Base-by-base conservation (phyloP, 2,888 invertebrate genomes). In the Coelinius sp. region DNA sequence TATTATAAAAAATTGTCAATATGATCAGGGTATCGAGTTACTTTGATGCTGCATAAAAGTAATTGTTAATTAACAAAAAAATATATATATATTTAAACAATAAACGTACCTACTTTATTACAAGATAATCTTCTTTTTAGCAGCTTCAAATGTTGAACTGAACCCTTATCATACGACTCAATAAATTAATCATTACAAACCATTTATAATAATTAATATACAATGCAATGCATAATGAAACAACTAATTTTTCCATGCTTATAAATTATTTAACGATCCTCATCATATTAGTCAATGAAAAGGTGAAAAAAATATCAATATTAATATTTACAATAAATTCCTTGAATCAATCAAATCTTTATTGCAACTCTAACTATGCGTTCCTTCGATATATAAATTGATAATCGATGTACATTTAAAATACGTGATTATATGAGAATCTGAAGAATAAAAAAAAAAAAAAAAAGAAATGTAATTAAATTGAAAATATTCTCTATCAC, bases 91-190 rank as follows among this genome's bases (percentile, higher is more conserved):
- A 78, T 82, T 79, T 82, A 83, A 84, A 81, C 83, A 70, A 44
- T 83, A 82, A 83, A 87, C 86, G 84, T 87, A 88, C 86, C 86
- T 88, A 87, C 81, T 83, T 83, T 73, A 82, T 78, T 78, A 83
- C 82, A 80, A 76, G 85, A 84, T 81, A 83, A 81, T 84, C 83
- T 86, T 84, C 86, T 85, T 79, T 85, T 81, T 83, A 14, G 87
- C 87, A 87, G 86, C 87, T 83, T 87, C 86, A 87, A 87, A 85
- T 84, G 86, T 75, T 82, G 86, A 85, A 86, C 84, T 84, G 85
- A 86, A 84, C 86, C 87, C 87, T 85, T 85, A 86, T 87, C 86
- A 87, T 86, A 85, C 82, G 71, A 71, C 66, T 31, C 62, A 78
- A 75, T 67, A 73, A 75, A 76, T 52, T 64, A 12, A 79, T 68